Conservation (phyloP, 30 jellyfish, hydroid and myxozoan genomes). For the Mastigias papua region DNA sequence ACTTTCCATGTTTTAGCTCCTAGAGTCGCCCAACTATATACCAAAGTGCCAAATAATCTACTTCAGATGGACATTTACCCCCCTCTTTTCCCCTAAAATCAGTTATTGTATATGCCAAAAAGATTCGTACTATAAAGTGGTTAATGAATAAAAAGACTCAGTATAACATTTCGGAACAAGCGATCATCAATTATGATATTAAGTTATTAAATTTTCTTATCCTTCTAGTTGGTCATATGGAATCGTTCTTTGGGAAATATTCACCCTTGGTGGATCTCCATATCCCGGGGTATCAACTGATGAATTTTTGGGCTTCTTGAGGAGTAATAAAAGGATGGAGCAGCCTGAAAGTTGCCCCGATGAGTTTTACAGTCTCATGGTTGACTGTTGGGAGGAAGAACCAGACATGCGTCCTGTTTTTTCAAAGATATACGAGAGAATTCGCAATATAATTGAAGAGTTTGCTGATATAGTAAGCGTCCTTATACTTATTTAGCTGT, state of each 20-base stretch:
- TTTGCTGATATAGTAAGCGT: constrained; percentile 63
- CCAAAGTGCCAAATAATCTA: too few relatives aligned
- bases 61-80: too few relatives aligned
- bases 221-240: constrained; percentile 97
- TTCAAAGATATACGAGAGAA: constrained; percentile 58
- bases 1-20: too few relatives aligned
- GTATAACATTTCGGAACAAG: too few relatives aligned
- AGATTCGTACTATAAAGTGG: too few relatives aligned
- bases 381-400: constrained; percentile 88
- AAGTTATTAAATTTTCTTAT: not conserved
- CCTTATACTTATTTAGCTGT: too few relatives aligned
- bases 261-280: constrained; percentile 99
- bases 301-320: constrained; percentile 65
- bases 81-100: too few relatives aligned
- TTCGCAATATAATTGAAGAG: constrained; percentile 61
- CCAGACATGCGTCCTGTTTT: constrained; percentile 90
- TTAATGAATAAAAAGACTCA: too few relatives aligned
- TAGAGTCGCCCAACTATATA: too few relatives aligned
- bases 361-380: constrained; percentile 81
- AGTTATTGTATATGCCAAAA: too few relatives aligned
- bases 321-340: constrained; percentile 85
- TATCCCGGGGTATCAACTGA: constrained; percentile 97
- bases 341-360: constrained; percentile 94
- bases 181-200: too few relatives aligned
- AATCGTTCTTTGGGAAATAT: constrained; percentile 93